Conservation (phyloP, 2,797 vertebrate genomes). For the Sebastes alutus region DNA sequence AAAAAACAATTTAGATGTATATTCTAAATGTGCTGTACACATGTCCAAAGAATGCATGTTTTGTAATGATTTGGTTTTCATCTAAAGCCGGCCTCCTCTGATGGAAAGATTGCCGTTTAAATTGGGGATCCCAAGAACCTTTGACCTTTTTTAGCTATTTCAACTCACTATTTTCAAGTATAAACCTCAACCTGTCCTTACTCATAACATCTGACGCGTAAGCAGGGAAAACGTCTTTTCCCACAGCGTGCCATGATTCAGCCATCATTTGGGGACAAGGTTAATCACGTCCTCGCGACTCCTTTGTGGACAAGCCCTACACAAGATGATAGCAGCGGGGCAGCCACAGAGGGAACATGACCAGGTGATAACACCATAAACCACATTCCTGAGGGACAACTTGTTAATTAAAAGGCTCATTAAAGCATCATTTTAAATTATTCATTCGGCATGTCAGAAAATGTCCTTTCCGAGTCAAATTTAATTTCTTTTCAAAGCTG, state of each 20-base stretch:
- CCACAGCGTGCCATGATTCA: background rate
- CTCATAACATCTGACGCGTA: background rate
- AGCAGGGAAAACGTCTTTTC: background rate
- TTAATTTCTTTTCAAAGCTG: conserved; percentile 84
- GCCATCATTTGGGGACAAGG: conserved; percentile 78
- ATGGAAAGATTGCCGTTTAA: background rate
- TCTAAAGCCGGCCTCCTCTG: too few species aligned
- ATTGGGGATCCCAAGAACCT: too few species aligned
- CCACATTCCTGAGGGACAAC: conserved; percentile 86
- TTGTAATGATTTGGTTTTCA: background rate
- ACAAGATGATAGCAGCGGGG: conserved; percentile 36
- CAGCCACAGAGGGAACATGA: conserved; percentile 79
- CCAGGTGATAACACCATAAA: conserved; percentile 85
- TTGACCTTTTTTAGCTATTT: conserved; percentile 5
- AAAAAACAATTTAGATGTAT: fast-evolving
- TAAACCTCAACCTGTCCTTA: background rate
- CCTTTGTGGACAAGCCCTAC: conserved; percentile 79
- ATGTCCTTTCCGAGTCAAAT: conserved; percentile 93
- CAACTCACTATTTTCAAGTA: background rate
- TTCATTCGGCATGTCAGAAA: conserved; percentile 92
- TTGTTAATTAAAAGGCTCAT: conserved; percentile 93
- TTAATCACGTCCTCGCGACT: conserved; percentile 84
- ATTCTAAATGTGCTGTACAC: too few species aligned
- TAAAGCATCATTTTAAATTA: conserved; percentile 92
- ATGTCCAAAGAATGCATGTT: too few species aligned